Percentiles rank a stretch among this genome's conserved stretches.
Evolutionary conservation across 1,140 invertebrate genomes (phyloP).

Genomic region (Galleria mellonella): DNA sequence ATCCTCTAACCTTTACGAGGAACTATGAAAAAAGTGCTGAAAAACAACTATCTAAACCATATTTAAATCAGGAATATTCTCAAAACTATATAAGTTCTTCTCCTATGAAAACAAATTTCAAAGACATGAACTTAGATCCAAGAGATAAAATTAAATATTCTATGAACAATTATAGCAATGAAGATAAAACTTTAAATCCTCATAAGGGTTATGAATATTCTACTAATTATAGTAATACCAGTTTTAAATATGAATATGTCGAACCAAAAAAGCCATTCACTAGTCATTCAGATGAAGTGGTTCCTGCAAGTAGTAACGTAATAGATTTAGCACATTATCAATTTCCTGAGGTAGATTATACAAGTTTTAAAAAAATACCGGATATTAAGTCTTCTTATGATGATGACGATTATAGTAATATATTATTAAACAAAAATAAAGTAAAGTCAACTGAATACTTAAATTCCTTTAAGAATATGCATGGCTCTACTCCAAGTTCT

Average conservation of each 20-base stretch:
- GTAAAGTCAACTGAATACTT: no score
- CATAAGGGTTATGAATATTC: slow-evolving; percentile 50
- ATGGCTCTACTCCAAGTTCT: slow-evolving; percentile 27
- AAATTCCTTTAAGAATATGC: slow-evolving; percentile 29
- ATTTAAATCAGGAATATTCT: slow-evolving; percentile 13
- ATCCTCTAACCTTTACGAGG: slow-evolving; percentile 11
- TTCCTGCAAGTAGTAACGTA: slow-evolving; percentile 49
- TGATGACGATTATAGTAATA: slow-evolving; percentile 19
- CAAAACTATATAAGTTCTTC: slow-evolving; percentile 9
- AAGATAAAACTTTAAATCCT: slow-evolving; percentile 32
- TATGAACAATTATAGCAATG: slow-evolving; percentile 24
- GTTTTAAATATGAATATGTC: slow-evolving; percentile 36
- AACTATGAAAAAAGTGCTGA: slow-evolving; percentile 19
- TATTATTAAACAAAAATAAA: not conserved
- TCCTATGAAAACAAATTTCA: slow-evolving; percentile 15
- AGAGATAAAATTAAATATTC: slow-evolving; percentile 45
- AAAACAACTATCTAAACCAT: slow-evolving; percentile 16
- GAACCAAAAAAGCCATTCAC: slow-evolving; percentile 35
- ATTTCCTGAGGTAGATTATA: slow-evolving; percentile 32
- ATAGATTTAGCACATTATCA: slow-evolving; percentile 40
- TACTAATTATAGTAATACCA: slow-evolving; percentile 43
- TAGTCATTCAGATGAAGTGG: slow-evolving; percentile 38
- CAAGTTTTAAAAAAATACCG: slow-evolving; percentile 33
- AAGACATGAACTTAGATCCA: slow-evolving; percentile 23
- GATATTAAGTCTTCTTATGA: slow-evolving; percentile 27